Base-by-base conservation (phyloP, 2,113 vertebrate genomes). In the Cavia porcellus region DNA sequence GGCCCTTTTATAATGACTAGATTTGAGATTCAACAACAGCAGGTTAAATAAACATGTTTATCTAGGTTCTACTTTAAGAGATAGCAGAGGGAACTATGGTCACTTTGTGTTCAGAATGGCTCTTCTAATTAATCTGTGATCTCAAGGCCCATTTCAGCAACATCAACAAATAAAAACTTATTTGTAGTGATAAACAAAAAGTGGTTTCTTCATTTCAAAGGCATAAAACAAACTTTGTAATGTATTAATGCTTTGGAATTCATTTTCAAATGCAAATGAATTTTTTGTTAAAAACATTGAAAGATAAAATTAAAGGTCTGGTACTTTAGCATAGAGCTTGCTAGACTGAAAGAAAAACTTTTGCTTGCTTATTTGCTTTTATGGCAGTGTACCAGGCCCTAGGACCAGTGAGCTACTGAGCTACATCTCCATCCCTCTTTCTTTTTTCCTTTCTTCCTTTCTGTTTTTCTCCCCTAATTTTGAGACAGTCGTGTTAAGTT, bases 1-100 rank as follows among this genome's bases (percentile, higher is more conserved):
- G 92, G 96, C 79, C 97, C 74, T 98, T 95, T 96, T 94, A 98
- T 97, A 98, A 98, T 97, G 97, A 98, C 97, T 98, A 96, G 96
- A 98, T 42, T 93, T 91, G 95, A 95, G 96, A 98, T 83, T 98
- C 97, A 91, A 68, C 75, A 97, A 90, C 13, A 47, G 79, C 42
- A 95, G 96, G 96, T 93, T 75, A 97, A 98, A 97, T n/a, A 98
- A 98, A 97, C 38, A 95, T 96, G 95, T 97, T 97, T 97, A 95
- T 96, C 95, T 87, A 87, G 95, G 95, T 96, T 97, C 96, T 97
- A 79, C 93, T 88, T 96, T 97, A 95, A 92, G 91, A 98, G 87
- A 70, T 32, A 98, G 95, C 77, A 98, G 52, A 98, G 96, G 97
- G 96, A 79, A 93, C 42, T 47, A 87, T 7, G 28, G 86, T 97